Conservation (phyloP, 2,888 invertebrate genomes). For the Pterostichus niger region DNA sequence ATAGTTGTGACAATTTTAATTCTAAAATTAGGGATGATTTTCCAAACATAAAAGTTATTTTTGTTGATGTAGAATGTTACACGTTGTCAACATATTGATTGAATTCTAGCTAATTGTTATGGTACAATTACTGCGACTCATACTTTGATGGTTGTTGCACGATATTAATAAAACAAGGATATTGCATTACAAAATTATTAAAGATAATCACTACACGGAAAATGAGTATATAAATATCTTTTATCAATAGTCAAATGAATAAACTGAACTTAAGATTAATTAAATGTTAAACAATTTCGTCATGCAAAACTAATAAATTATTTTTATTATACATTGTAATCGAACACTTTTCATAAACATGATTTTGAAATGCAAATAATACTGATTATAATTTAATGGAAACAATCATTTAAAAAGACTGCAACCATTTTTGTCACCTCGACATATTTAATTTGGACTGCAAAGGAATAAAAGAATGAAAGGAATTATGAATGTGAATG, state of each 20-base stretch:
- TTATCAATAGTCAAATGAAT: not conserved
- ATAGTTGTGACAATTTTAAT: too few species aligned
- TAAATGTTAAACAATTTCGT: too few species aligned
- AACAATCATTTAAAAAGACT: too few species aligned
- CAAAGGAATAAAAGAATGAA: too few species aligned
- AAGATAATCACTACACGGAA: not conserved
- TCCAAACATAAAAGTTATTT: not conserved
- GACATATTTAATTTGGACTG: too few species aligned
- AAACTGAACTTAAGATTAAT: not conserved
- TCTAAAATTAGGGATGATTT: too few species aligned
- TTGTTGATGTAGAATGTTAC: slow-evolving; percentile 8
- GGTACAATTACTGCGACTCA: slow-evolving; percentile 7
- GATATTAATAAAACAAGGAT: not conserved
- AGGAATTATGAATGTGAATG: too few species aligned
- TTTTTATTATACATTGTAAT: slow-evolving; percentile 6
- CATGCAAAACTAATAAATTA: not conserved
- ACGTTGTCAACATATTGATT: slow-evolving; percentile 20
- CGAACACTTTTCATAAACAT: too few species aligned
- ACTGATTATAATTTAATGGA: too few species aligned
- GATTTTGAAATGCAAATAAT: too few species aligned
- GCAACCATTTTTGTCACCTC: too few species aligned
- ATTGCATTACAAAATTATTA: slow-evolving; percentile 7
- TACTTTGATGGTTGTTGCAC: not conserved
- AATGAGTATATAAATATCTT: not conserved
- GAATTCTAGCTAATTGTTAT: not conserved